Percentiles rank a stretch among this genome's conserved stretches.
phyloP scores from a whole-genome alignment of 2,888 invertebrate genomes.

The Apotomis turbidana region DNA sequence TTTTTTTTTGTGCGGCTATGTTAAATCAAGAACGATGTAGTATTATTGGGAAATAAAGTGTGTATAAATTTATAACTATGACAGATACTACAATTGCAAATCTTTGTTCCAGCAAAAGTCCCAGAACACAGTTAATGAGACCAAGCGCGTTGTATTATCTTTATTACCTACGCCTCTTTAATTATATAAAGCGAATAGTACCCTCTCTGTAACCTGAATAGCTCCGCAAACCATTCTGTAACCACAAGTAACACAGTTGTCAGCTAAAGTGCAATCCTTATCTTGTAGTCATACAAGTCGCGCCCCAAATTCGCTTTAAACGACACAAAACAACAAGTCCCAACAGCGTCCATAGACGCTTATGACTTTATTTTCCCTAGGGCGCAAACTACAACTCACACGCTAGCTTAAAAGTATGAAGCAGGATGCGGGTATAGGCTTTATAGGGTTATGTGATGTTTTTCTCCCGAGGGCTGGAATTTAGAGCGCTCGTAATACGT shows the following conservation, averaged over 20 bases:
- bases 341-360: not conserved
- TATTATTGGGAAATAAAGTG: too few relatives aligned
- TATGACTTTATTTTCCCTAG: constrained; percentile 22
- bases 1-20: too few relatives aligned
- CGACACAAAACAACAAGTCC: constrained; percentile 5
- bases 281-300: constrained; percentile 16
- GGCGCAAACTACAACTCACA: constrained; percentile 4
- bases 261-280: constrained; percentile 26
- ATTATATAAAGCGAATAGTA: too few relatives aligned
- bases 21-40: too few relatives aligned
- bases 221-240: not conserved
- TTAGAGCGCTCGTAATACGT: constrained; percentile 43
- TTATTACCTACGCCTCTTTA: too few relatives aligned
- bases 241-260: constrained; percentile 7
- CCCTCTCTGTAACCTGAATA: not conserved
- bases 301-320: constrained; percentile 29
- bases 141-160: too few relatives aligned
- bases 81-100: too few relatives aligned
- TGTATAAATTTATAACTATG: too few relatives aligned
- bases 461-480: constrained; percentile 21
- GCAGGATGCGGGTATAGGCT: not conserved
- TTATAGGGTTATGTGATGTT: constrained; percentile 9
- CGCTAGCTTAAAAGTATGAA: not conserved
- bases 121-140: too few relatives aligned
- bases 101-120: too few relatives aligned